phyloP scores from a whole-genome alignment of 2,113 vertebrate species.

The Sylvia atricapilla region DNA sequence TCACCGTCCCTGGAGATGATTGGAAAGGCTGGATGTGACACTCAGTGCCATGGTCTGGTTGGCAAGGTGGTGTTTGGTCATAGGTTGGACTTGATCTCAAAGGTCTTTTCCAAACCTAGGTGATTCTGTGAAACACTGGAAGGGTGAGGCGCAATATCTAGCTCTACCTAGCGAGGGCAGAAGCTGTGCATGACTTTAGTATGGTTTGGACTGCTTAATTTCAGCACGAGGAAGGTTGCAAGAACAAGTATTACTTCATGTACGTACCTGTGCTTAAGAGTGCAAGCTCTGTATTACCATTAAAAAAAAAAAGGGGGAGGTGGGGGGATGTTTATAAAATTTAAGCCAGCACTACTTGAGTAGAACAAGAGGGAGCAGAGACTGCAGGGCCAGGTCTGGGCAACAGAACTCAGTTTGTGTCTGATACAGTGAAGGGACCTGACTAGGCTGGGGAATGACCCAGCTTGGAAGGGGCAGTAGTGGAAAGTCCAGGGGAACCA shows the following conservation, averaged over 20 bases:
- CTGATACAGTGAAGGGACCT: background rate
- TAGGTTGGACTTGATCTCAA: rapidly evolving
- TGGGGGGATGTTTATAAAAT: rapidly evolving
- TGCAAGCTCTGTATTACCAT: background rate
- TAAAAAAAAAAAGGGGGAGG: rapidly evolving
- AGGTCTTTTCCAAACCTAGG: background rate
- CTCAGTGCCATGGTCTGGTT: background rate
- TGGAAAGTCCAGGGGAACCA: background rate
- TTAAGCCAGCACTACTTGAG: rapidly evolving
- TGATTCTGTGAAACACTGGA: rapidly evolving
- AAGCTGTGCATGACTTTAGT: background rate
- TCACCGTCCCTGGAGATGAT: background rate
- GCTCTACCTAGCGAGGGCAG: background rate
- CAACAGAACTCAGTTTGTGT: rapidly evolving
- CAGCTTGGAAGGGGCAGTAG: background rate
- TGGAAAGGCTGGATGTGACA: background rate
- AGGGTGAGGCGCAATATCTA: background rate
- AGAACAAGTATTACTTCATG: background rate
- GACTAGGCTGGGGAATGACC: background rate
- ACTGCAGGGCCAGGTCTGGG: background rate
- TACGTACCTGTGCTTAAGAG: background rate
- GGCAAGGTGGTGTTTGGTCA: background rate
- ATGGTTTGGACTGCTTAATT: background rate
- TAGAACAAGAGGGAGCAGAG: background rate
- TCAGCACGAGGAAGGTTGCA: background rate